phyloP scores from a whole-genome alignment of 2,113 vertebrate genomes.

The Gorsachius goisagi region DNA sequence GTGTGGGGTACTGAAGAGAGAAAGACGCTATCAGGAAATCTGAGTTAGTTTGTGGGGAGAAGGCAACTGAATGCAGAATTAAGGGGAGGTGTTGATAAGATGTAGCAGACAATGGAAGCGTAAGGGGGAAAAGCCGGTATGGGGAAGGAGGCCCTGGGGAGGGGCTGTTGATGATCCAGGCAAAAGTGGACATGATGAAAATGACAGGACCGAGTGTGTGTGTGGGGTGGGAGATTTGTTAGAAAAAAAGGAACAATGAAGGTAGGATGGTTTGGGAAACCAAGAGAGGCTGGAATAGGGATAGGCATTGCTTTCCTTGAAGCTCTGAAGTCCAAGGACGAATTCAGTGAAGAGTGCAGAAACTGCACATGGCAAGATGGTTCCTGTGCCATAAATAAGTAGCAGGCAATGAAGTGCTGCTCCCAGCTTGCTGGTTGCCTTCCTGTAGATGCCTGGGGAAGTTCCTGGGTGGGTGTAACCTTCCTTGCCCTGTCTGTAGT shows the following conservation, averaged over 20 bases:
- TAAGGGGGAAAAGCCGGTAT: background rate
- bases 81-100: background rate
- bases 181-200: background rate
- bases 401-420: background rate
- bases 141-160: background rate
- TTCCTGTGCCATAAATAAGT: background rate
- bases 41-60: background rate
- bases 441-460: background rate
- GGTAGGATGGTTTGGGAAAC: background rate
- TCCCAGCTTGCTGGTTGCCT: background rate
- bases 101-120: background rate
- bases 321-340: background rate
- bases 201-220: background rate
- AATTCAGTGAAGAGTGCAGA: background rate
- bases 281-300: background rate
- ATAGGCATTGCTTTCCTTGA: background rate
- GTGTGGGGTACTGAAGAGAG: rapidly evolving
- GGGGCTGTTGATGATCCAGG: background rate
- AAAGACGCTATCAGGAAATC: background rate
- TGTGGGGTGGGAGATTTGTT: background rate
- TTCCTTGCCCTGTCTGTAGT: background rate
- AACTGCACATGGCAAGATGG: background rate
- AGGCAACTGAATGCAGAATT: background rate
- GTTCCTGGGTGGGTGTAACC: background rate
- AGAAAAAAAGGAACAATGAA: background rate